Percentiles rank a stretch among this genome's conserved stretches.
Evolutionary conservation across 2,888 invertebrate genomes (phyloP).

Genomic region (Nomada hirtipes): DNA sequence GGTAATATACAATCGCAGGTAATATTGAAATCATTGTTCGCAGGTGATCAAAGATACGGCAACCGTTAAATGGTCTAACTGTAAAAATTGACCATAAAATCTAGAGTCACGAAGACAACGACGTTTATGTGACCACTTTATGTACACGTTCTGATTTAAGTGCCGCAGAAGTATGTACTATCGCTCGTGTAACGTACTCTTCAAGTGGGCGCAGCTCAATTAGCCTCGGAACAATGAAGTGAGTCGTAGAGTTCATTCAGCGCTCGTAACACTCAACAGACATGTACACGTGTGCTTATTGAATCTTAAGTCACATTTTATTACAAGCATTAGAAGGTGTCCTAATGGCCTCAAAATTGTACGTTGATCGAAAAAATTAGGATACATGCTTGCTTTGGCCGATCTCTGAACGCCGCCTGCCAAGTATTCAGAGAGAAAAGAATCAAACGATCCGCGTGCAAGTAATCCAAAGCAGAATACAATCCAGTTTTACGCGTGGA

Average conservation of each 20-base stretch:
- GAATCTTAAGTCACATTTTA: constrained; percentile 46
- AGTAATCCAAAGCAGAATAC: no score
- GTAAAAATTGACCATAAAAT: constrained; percentile 50
- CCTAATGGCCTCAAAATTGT: constrained; percentile 25
- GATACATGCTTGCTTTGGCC: not conserved
- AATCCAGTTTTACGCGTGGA: not conserved
- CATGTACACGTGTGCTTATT: constrained; percentile 38
- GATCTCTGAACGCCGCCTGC: not conserved
- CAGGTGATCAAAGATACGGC: not conserved
- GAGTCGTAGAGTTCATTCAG: constrained; percentile 54
- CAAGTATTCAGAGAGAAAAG: not conserved
- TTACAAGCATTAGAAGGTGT: constrained; percentile 6
- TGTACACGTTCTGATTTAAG: constrained; percentile 56
- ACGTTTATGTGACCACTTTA: constrained; percentile 55
- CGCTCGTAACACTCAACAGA: constrained; percentile 45
- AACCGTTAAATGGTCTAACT: constrained; percentile 21
- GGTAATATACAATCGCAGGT: no score
- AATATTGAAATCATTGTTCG: not conserved
- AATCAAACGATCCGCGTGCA: not conserved
- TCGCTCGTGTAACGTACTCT: constrained; percentile 54
- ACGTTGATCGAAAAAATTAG: constrained; percentile 22
- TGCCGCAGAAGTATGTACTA: constrained; percentile 55
- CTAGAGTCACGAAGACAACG: constrained; percentile 42
- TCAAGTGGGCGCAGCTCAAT: constrained; percentile 67
- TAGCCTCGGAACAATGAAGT: constrained; percentile 59